phyloP scores from a whole-genome alignment of 2,888 invertebrate genomes.

The Hypomecis punctinalis region DNA sequence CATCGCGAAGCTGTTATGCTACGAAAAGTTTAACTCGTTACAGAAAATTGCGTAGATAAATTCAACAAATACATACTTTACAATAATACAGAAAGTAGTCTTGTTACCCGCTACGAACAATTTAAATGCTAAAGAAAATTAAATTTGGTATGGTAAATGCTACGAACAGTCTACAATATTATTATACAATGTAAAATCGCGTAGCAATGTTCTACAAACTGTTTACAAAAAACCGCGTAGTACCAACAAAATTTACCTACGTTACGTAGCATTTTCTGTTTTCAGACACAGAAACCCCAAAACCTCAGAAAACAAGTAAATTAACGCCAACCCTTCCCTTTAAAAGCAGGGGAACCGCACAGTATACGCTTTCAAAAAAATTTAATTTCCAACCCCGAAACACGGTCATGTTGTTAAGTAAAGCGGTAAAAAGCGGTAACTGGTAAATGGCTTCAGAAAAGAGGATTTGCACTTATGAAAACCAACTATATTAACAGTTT shows the following conservation, averaged over 20 bases:
- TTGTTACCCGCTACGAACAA: no score
- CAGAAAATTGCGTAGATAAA: no score
- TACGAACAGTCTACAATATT: background rate
- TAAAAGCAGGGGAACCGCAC: conserved; percentile 5
- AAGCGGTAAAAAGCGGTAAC: conserved; percentile 50
- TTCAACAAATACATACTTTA: no score
- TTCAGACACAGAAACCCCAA: background rate
- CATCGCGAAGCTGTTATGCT: no score
- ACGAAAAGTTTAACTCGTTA: no score
- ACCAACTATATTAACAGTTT: conserved; percentile 22
- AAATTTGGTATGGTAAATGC: background rate
- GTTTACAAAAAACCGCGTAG: background rate
- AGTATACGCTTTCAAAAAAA: conserved; percentile 29
- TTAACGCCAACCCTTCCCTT: conserved; percentile 6
- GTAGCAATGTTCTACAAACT: background rate
- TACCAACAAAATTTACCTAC: background rate
- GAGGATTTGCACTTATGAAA: conserved; percentile 51
- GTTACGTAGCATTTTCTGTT: background rate
- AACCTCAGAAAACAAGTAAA: conserved; percentile 8
- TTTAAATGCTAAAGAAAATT: no score
- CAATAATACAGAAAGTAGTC: no score
- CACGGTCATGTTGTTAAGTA: conserved; percentile 48
- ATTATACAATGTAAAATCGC: background rate
- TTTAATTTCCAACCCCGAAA: conserved; percentile 38
- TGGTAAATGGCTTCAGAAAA: conserved; percentile 53